Evolutionary conservation across 1,140 invertebrate genomes (phyloP), one percentile per base, ranked within the genome.

Genomic region (Trypoxylus dichotomus): DNA sequence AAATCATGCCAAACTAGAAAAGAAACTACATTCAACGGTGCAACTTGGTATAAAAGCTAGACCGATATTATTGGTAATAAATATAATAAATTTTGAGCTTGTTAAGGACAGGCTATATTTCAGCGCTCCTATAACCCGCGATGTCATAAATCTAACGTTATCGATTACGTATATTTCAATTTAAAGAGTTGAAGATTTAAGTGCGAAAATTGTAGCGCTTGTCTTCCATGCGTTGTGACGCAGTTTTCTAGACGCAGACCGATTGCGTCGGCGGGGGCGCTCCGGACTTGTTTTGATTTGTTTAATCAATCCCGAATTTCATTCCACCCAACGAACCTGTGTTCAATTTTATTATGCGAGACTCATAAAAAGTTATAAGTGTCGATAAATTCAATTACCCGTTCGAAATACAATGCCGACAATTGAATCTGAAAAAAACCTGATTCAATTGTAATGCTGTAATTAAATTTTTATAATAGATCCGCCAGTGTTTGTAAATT

Each of bases 91-190:
- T 54, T 54, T 54, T 54, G 6, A 19, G 19, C 47, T 54, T 54
- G 47, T 54, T 54, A 54, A 54, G 15, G 47, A n/a, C 47, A 54
- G 19, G 15, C 47, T 0, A 54, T 54, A 54, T 54, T 54, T 54
- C 47, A 54, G 19, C 47, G 5, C 32, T 54, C 2, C 47, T 13
- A 0, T 54, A 54, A 54, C 47, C 47, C 3, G 19, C 13, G 15
- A 2, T 15, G 13, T 19, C 47, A 54, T 54, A 54, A 54, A 54
- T 54, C 47, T 15, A 54, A 37, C 19, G 19, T 15, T 19, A 54
- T 54, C 47, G 47, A 54, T 54, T 54, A 54, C 47, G 19, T n/a
- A 54, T 54, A 54, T 54, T 54, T 54, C 47, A 54, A 54, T 54
- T 54, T 54, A 54, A 54, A n/a, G 15, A 19, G 47, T 54, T n/a